A percentile compares a stretch with the other conserved stretches of the same genome.
phyloP scores from a whole-genome alignment of 2,797 vertebrate genomes.

The Eutrigla gurnardus region DNA sequence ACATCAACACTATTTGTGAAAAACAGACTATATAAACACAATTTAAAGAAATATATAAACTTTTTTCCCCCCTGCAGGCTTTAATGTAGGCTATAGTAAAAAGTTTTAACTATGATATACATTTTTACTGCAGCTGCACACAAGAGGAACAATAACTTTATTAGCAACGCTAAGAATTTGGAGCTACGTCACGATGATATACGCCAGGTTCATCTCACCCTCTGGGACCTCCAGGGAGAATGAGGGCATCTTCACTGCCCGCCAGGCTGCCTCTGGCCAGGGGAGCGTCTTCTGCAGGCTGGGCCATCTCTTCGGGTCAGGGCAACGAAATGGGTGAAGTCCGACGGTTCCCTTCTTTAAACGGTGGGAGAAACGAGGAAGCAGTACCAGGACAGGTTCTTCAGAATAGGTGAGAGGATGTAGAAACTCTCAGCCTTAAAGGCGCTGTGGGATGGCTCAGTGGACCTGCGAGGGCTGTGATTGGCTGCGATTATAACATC shows the following conservation, averaged over 20 bases:
- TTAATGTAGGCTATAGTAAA: neutral
- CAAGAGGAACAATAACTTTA: neutral
- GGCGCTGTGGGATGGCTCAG: constrained; percentile 20
- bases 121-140: neutral
- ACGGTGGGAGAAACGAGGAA: constrained; percentile 42
- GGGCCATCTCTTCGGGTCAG: constrained; percentile 52
- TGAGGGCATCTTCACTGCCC: constrained; percentile 52
- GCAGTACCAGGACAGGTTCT: constrained; percentile 7
- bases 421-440: constrained; percentile 40
- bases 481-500: constrained; percentile 55
- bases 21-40: neutral
- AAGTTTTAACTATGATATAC: neutral
- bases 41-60: neutral
- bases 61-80: too few species aligned
- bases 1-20: neutral
- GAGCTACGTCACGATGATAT: too few species aligned
- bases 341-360: neutral
- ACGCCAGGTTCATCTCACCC: constrained; percentile 59
- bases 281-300: constrained; percentile 27
- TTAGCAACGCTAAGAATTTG: neutral
- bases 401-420: constrained; percentile 16
- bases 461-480: constrained; percentile 35
- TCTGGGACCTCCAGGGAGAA: neutral
- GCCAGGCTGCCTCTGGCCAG: constrained; percentile 43
- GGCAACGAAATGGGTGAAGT: neutral